These are phyloP conservation scores for Acanthopagrus latus DNA, from an alignment of 2,797 vertebrate species.

Conservation along the genomic window DNA sequence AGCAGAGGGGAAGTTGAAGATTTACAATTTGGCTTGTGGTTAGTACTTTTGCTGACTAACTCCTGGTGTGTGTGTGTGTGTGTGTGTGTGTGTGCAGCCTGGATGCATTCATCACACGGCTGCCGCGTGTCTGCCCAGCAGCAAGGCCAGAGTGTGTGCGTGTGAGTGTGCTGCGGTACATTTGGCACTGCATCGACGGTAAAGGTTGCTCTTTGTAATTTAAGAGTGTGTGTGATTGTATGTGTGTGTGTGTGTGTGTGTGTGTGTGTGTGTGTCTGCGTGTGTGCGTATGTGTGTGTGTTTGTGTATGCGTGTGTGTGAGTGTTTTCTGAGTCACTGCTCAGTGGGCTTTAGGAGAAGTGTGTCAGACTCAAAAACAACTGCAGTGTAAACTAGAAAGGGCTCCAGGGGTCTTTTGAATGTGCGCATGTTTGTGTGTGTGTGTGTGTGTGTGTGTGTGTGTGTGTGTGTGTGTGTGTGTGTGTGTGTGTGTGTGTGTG, in stretches of 20 bases:
- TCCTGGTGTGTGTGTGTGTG: conserved; percentile 26
- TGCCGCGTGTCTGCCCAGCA: conserved; percentile 25
- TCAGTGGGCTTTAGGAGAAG: conserved; percentile 41
- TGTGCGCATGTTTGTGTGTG: conserved; percentile 2
- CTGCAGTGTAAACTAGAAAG: conserved; percentile 37
- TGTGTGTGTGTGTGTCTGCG: conserved; percentile 28
- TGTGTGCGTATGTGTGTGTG: conserved; percentile 24
- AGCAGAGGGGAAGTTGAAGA: conserved; percentile 49
- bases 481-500: background rate
- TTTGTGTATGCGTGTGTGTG: conserved; percentile 20
- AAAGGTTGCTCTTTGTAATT: conserved; percentile 37
- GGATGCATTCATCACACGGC: conserved; percentile 34
- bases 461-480: background rate
- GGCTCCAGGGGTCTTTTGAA: conserved; percentile 19
- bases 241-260: conserved; percentile 33
- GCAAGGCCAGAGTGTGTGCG: conserved; percentile 14
- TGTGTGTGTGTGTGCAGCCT: conserved; percentile 8
- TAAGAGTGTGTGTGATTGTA: conserved; percentile 30
- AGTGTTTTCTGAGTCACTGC: conserved; percentile 53
- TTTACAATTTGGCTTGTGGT: conserved; percentile 61
- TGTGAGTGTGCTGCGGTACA: conserved; percentile 8
- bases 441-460: conserved; percentile 5
- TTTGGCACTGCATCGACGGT: conserved; percentile 13
- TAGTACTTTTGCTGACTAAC: conserved; percentile 63
- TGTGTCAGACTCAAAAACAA: conserved; percentile 54